Percentiles rank a stretch among this genome's conserved stretches.
Conservation (phyloP, 2,113 vertebrate species). For the Triplophysa dalaica region DNA sequence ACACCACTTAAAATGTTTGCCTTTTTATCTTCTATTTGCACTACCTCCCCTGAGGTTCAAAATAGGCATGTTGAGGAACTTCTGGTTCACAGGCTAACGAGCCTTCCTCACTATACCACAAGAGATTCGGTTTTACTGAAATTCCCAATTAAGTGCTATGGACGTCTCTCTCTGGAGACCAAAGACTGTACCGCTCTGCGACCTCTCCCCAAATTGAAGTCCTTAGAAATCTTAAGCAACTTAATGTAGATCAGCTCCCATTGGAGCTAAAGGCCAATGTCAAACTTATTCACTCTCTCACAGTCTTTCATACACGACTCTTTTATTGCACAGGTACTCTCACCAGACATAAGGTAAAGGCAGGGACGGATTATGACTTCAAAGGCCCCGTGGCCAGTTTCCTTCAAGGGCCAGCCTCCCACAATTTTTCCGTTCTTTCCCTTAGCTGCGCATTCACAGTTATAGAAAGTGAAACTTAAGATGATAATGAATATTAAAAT, state of each 20-base stretch:
- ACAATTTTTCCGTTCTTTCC: no score
- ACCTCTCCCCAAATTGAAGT: constrained; percentile 58
- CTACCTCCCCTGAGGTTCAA: neutral
- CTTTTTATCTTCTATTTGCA: neutral
- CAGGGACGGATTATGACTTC: no score
- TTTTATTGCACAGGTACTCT: neutral
- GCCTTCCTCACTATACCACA: constrained; percentile 4
- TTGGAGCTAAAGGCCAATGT: constrained; percentile 59
- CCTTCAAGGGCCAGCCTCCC: no score
- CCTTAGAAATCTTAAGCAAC: constrained; percentile 54
- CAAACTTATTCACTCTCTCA: constrained; percentile 58
- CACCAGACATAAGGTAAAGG: neutral
- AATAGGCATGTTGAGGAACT: neutral
- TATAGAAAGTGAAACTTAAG: no score
- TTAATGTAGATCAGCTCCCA: constrained; percentile 60
- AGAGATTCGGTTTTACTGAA: constrained; percentile 39
- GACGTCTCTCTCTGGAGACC: constrained; percentile 45
- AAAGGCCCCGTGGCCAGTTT: no score
- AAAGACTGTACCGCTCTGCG: constrained; percentile 51
- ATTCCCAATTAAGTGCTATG: constrained; percentile 43
- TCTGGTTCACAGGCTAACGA: constrained; percentile 22
- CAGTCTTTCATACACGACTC: constrained; percentile 14
- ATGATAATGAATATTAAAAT: no score
- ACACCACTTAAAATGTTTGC: constrained; percentile 3
- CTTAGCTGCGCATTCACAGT: no score